Percentiles rank a stretch among this genome's conserved stretches.
These are phyloP conservation scores for Heliconius ethilla DNA, from an alignment of 2,888 invertebrate genomes.

Conservation along the genomic window DNA sequence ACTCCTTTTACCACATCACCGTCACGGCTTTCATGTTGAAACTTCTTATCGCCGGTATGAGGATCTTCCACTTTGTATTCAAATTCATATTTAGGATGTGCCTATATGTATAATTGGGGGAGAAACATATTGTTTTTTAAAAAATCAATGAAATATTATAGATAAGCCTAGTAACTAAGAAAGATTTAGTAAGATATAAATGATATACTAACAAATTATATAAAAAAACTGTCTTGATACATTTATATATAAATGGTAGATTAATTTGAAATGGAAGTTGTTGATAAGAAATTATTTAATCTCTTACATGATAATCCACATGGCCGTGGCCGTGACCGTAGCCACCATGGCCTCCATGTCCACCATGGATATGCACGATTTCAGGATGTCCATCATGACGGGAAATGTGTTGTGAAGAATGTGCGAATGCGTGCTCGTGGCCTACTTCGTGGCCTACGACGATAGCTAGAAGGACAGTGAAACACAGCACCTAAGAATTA, in stretches of 20 bases:
- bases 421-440: constrained; percentile 60
- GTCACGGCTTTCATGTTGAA: constrained; percentile 72
- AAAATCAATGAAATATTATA: no score
- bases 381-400: constrained; percentile 63
- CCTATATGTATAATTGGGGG: constrained; percentile 31
- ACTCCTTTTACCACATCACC: constrained; percentile 70
- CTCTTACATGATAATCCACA: constrained; percentile 14
- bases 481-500: constrained; percentile 38
- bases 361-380: constrained; percentile 50
- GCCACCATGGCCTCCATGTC: constrained; percentile 8
- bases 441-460: constrained; percentile 37
- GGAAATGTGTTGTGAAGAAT: constrained; percentile 65
- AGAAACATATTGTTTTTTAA: neutral
- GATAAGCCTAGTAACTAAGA: no score
- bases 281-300: no score
- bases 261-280: no score
- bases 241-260: no score
- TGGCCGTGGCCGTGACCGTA: constrained; percentile 22
- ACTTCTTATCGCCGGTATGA: constrained; percentile 78
- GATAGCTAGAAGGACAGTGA: constrained; percentile 47
- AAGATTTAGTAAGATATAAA: no score
- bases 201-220: no score
- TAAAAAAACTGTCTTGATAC: no score
- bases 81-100: constrained; percentile 52
- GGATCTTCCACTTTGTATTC: constrained; percentile 62